Base-by-base conservation (phyloP, 1,140 invertebrate genomes). In the Fragariocoptes setiger region DNA sequence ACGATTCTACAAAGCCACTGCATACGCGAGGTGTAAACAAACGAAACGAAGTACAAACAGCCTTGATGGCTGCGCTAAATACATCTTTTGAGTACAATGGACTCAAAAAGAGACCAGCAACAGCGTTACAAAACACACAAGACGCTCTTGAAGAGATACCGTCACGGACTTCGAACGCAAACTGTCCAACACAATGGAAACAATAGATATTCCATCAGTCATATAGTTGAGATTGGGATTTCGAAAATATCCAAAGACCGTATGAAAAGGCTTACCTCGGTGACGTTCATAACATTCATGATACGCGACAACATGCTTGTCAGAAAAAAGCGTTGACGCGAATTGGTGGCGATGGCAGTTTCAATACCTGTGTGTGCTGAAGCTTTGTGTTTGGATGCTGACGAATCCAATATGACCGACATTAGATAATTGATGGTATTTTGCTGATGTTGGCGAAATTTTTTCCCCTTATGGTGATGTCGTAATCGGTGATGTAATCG, bases 21-120 rank as follows among this genome's bases (percentile, higher is more conserved):
- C 46, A 47, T n/a, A 47, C 46, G 21, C 46, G 15, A 21, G 44
- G 37, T 8, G 43, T 22, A 20, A 41, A 40, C 1, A 46, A 17
- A 4, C 43, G 19, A 39, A 47, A 47, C 18, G 44, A 46, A 3
- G 21, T 47, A 21, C 46, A 47, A 21, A 47, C 44, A 3, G 39
- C 38, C n/a, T 40, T 41, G 2, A 44, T 42, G 4, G 46, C 46
- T 8, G 22, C 35, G 3, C 38, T 44, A 43, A 47, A 45, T 19
- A 40, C 46, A n/a, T 47, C 46, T 21, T 47, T 47, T n/a, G 46
- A 46, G 21, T 47, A 46, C 14, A 47, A 22, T 35, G 46, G 43
- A 25, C 39, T 42, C n/a, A 47, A 37, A 15, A 38, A 46, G 5
- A 47, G 40, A 36, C 46, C 40, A 12, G 40, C 44, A 16, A 47